These are phyloP conservation scores for Zophobas morio DNA, from an alignment of 1,140 invertebrate genomes.

Conservation along the genomic window DNA sequence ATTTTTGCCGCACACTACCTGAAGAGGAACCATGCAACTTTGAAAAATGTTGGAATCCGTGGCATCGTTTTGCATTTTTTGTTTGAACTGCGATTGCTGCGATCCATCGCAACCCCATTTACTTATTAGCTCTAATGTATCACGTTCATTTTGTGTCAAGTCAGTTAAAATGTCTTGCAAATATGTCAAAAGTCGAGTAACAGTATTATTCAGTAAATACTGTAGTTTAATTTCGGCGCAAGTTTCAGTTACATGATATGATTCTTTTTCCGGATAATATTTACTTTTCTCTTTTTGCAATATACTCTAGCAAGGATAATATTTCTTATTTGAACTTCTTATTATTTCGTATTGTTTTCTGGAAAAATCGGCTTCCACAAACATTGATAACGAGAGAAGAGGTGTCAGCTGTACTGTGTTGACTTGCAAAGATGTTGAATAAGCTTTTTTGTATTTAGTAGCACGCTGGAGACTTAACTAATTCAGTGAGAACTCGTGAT, in stretches of 20 bases:
- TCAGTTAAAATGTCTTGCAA: conserved; percentile 58
- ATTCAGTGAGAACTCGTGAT: neutral
- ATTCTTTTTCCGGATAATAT: conserved; percentile 58
- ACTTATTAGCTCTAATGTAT: conserved; percentile 55
- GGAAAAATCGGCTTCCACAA: conserved; percentile 59
- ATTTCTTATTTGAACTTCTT: conserved; percentile 52
- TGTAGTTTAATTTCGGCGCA: conserved; percentile 61
- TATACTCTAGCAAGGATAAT: conserved; percentile 60
- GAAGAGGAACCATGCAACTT: conserved; percentile 62
- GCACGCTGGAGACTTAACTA: neutral
- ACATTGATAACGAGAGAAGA: conserved; percentile 58
- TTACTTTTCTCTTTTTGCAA: conserved; percentile 60
- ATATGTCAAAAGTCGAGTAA: conserved; percentile 57
- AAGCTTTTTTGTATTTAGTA: neutral
- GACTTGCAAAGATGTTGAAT: neutral
- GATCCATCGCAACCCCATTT: conserved; percentile 64
- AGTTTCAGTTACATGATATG: conserved; percentile 57
- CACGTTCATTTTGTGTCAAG: conserved; percentile 54
- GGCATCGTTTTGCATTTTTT: conserved; percentile 60
- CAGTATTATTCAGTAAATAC: conserved; percentile 62
- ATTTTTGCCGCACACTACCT: conserved; percentile 54
- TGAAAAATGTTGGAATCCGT: conserved; percentile 62
- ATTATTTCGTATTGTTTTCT: conserved; percentile 61
- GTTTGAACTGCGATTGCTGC: conserved; percentile 61
- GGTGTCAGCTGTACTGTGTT: conserved; percentile 53